phyloP scores from a whole-genome alignment of 2,888 invertebrate species.

The Imbricaverruca yamaguchii region DNA sequence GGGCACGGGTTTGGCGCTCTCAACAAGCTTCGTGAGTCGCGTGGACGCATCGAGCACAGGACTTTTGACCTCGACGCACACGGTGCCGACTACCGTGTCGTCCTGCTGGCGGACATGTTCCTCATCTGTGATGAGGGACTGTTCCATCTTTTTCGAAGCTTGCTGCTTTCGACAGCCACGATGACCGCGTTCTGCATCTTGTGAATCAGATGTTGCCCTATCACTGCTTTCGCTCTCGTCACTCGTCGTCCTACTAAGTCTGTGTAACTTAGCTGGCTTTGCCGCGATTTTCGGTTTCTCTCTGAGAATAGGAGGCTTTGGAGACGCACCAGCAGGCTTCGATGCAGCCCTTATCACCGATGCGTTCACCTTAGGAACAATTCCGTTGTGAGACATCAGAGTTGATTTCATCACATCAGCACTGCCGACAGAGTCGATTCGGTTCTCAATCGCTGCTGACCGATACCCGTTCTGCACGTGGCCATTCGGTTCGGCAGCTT shows the following conservation, averaged over 20 bases:
- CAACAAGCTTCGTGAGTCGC: constrained; percentile 1
- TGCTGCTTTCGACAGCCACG: not conserved
- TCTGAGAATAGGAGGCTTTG: constrained; percentile 33
- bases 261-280: constrained; percentile 27
- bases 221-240: not conserved
- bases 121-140: not conserved
- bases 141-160: not conserved
- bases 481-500: not conserved
- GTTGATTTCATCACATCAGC: too few relatives aligned
- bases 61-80: constrained; percentile 1
- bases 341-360: not conserved
- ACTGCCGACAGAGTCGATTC: too few relatives aligned
- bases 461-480: too few relatives aligned
- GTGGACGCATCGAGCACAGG: not conserved
- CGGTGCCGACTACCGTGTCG: not conserved
- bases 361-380: not conserved
- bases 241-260: not conserved
- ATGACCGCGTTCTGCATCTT: not conserved
- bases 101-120: too few relatives aligned
- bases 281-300: constrained; percentile 36
- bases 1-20: not conserved
- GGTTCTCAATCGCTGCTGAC: too few relatives aligned
- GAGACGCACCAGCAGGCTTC: constrained; percentile 26
- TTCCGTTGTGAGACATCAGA: not conserved
- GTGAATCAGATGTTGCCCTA: not conserved